Base-by-base conservation (phyloP, 37 sponge, comb jelly and placozoan genomes). In the Axinella damicornis region DNA sequence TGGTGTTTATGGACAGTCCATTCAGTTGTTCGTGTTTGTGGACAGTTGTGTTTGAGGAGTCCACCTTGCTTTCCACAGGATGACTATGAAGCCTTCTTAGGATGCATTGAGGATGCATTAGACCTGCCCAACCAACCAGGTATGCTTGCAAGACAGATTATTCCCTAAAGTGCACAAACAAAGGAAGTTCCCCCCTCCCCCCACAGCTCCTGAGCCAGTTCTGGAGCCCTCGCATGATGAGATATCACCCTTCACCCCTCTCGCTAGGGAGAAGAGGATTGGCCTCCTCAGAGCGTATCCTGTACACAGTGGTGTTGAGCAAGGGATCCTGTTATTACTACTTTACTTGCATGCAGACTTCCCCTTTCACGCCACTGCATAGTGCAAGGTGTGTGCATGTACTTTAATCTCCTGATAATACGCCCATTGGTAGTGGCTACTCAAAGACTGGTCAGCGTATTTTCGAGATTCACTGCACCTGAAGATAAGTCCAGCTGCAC, bases 111-210 rank as follows among this genome's bases (percentile, higher is more conserved):
- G 36, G 88, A 83, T 61, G 94, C 91, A 12, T 79, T 94, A 57
- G 84, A 89, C 19, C 78, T 89, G 13, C 78, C 78, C 32, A 64
- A 57, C 64, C 52, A 78, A 18, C 57, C 75, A 88, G 63, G 89
- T 88, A 25, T 69, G 69, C 38, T n/a, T n/a, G n/a, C n/a, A n/a
- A n/a, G n/a, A 46, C 4, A 46, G 46, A 46, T 46, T 46, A 46
- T 46, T 12, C 46, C 95, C 95, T 38, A 97, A 98, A 70, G 91
- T 73, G 66, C 96, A 97, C 87, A 95, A 95, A 85, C 95, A 93
- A 87, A 56, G 85, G 6, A 20, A 9, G 46, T 46, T 69, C 32
- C 22, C 69, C 34, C 22, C 69, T 35, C 69, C 69, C 39, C 60
- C 40, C 31, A n/a, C 38, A 58, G 40, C 71, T n/a, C 41, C 83